Base-by-base conservation (phyloP, 2,797 vertebrate genomes). In the Acanthurus tractus region DNA sequence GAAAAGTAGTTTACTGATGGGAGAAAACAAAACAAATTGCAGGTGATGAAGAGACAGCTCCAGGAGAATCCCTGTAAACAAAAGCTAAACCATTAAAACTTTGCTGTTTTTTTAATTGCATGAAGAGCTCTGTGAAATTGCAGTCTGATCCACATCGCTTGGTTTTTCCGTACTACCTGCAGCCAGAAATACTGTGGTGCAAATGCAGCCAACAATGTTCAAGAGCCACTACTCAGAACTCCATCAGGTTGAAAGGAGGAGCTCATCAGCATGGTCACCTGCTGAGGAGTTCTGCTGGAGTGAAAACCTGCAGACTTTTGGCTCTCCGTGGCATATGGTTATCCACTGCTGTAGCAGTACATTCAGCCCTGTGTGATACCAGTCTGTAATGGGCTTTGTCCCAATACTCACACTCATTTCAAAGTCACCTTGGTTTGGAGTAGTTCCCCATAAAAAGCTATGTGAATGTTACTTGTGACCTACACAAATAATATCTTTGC, bases 351-450 rank as follows among this genome's bases (percentile, higher is more conserved):
- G 68, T 54, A 72, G 46, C 49, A 44, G 53, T 42, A 61, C 69
- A 62, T 13, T 34, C 29, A 56, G 72, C 64, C 34, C 78, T 70
- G 62, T 58, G n/a, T 85, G 78, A 44, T 54, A 49, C 53, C 78
- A 36, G 45, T 42, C 57, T 64, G 64, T 58, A 49, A 49, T 25
- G 61, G 58, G 72, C 49, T 79, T 52, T 71, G 62, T 74, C 61
- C 65, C 38, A 69, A 12, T 20, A 22, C 17, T 50, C 40, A 25
- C 45, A 23, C 53, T 63, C 22, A n/a, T 54, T 67, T 79, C 79
- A 83, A 87, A 87, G 78, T 85, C 85, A 87, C 78, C 72, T 81
- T 74, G 36, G 14, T 59, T 76, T 55, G 29, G n/a, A 74, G 15
- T 45, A 49, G 48, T 36, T 25, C 44, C 55, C 17, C 15, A n/a